Evolutionary conservation across 2,888 invertebrate genomes (phyloP), one percentile per base, ranked within the genome.

Genomic region (Iphiclides podalirius): DNA sequence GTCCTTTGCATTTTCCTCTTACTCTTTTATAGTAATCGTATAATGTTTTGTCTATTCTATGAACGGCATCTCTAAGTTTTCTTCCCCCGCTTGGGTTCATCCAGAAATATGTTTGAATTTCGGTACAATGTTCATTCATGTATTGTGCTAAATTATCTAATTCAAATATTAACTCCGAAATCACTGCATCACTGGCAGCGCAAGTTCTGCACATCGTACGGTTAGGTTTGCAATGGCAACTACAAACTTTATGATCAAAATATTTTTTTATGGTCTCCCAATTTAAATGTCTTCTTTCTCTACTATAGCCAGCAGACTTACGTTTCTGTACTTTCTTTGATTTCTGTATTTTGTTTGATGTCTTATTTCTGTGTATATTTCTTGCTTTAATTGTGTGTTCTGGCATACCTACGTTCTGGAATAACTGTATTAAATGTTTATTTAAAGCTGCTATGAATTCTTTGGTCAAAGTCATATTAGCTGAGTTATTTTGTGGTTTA

Each of bases 51-150:
- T 82, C 79, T 1, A 86, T 71, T 43, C 58, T 74, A 44, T 67
- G 72, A 0, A 87, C 77, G 0, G 70, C 56, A 14, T 84, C 76
- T 59, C 70, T 68, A 0, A 87, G 57, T 52, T 74, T 77, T 39
- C 74, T 72, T 0, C 85, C 85, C 0, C 77, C 81, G 1, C 50
- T 68, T 0, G 86, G 86, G 47, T 85, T 85, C 70, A 75, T 73
- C 70, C 70, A 72, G 41, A 84, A 86, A 54, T 63, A 87, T 0
- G 79, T 79, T 58, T 85, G 83, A 45, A 87, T 78, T 57, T 85
- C 86, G 1, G 78, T 77, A 48, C 83, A 85, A 55, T 87, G 84
- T 11, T 77, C 75, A 3, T 58, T 66, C 72, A 85, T 82, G 36
- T 73, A 87, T 8, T 68, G 61, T 0, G 75, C 72, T 37, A 87